Evolutionary conservation across 2,797 vertebrate genomes (phyloP).

Genomic region (Gobionotothen gibberifrons): DNA sequence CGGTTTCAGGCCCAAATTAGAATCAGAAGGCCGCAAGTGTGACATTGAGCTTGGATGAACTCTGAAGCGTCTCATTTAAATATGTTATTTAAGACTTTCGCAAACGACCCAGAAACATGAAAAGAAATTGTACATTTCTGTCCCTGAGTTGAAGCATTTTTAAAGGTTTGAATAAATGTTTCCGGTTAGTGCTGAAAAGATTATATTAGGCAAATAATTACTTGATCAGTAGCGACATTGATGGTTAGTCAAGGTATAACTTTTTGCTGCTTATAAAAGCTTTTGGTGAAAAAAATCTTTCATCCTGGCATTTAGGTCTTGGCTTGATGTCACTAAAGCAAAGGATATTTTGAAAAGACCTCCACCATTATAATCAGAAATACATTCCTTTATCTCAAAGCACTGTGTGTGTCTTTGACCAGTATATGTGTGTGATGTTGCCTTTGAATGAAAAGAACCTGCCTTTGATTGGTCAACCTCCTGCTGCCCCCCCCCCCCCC

Average conservation of each 20-base stretch:
- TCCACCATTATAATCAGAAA: background rate
- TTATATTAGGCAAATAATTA: background rate
- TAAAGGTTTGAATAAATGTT: background rate
- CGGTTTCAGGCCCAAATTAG: background rate
- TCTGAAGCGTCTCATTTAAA: background rate
- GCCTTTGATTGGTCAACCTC: slow-evolving; percentile 41
- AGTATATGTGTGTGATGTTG: slow-evolving; percentile 6
- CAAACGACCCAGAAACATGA: background rate
- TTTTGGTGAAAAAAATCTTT: no score
- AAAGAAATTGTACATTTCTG: background rate
- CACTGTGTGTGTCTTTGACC: no score
- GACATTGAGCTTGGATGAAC: background rate
- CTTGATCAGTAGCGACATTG: background rate
- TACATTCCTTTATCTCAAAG: background rate
- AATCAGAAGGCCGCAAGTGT: slow-evolving; percentile 8
- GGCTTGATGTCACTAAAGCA: no score
- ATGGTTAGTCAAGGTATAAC: background rate
- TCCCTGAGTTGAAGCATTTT: background rate
- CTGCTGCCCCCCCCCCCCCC: background rate
- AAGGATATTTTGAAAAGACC: no score
- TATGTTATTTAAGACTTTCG: no score
- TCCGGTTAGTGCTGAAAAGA: background rate
- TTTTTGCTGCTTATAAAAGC: no score
- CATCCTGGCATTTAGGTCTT: no score
- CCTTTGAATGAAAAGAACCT: slow-evolving; percentile 32